Base-by-base conservation (phyloP, 1,140 invertebrate genomes). In the Heliconius hewitsoni region DNA sequence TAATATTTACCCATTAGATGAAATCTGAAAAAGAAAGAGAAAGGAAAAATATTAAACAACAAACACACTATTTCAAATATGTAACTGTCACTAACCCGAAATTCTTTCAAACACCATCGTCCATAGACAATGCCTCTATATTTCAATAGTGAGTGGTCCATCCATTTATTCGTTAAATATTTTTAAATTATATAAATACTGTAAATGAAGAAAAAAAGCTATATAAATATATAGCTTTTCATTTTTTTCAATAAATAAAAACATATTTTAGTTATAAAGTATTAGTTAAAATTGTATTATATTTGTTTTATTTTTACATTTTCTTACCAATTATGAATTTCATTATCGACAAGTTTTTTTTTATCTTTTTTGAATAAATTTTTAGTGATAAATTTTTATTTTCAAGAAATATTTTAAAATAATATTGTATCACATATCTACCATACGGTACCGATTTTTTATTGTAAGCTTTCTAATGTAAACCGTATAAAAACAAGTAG, bases 1-100 rank as follows among this genome's bases (percentile, higher is more conserved):
- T 74, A 46, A 74, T 30, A 78, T 86, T 83, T 84, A 91, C 90
- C 90, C 90, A 91, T 91, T 80, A 78, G 71, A 60, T 77, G 75
- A 78, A 87, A 87, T 85, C 87, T 86, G 84, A 87, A 90, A 89
- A 87, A 82, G 80, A 74, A 78, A 34, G 19, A 16, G 34, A 37
- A 73, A 81, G 77, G 84, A 71, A 83, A 81, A 81, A 85, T 78
- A n/a, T 77, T 74, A 82, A 81, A 57, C 81, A 85, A 81, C 82
- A 85, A 84, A 77, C 73, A 50, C 70, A 75, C 78, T 84, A 84
- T 77, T 89, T 87, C 55, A 89, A 90, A 88, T 87, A 86, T 74
- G 74, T 83, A 89, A 89, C 87, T 84, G 87, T 84, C 84, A 71
- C 73, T 71, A 37, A 66, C 57, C 8, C 37, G 13, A 50, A 66